Conservation (phyloP, 2,888 invertebrate species). For the Nymphalis c-album region DNA sequence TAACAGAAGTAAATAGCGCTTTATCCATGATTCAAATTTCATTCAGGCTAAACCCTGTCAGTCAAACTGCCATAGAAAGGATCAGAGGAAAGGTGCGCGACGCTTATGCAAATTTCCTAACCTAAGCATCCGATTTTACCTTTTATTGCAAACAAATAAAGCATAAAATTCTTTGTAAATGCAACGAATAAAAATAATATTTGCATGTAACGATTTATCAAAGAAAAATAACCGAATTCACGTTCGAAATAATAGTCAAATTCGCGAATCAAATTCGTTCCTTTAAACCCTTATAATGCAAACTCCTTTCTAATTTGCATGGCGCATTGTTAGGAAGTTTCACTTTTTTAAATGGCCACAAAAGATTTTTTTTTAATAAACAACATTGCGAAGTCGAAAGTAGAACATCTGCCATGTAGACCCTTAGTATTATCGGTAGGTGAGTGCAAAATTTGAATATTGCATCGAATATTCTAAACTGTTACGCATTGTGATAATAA, state of each 20-base stretch:
- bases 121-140: slow-evolving; percentile 46
- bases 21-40: slow-evolving; percentile 50
- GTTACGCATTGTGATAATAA: slow-evolving; percentile 25
- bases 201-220: slow-evolving; percentile 47
- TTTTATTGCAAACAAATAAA: slow-evolving; percentile 40
- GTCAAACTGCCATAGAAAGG: slow-evolving; percentile 75
- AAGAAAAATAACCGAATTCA: slow-evolving; percentile 48
- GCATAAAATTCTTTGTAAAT: slow-evolving; percentile 38
- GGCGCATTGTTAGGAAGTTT: slow-evolving; percentile 74
- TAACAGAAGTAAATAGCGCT: slow-evolving; percentile 46
- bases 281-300: slow-evolving; percentile 46
- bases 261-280: slow-evolving; percentile 42
- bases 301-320: slow-evolving; percentile 74
- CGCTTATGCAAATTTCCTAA: slow-evolving; percentile 74
- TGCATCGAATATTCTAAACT: slow-evolving; percentile 32
- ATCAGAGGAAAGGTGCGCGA: slow-evolving; percentile 76
- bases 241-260: slow-evolving; percentile 49
- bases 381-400: slow-evolving; percentile 69
- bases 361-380: slow-evolving; percentile 78
- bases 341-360: slow-evolving; percentile 79
- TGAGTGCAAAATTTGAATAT: slow-evolving; percentile 49
- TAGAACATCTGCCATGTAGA: slow-evolving; percentile 74
- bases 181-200: slow-evolving; percentile 55
- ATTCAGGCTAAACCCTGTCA: slow-evolving; percentile 60
- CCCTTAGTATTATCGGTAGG: slow-evolving; percentile 39